These are phyloP conservation scores for Drosophila orena DNA, from an alignment of 1,140 invertebrate species.

Conservation along the genomic window DNA sequence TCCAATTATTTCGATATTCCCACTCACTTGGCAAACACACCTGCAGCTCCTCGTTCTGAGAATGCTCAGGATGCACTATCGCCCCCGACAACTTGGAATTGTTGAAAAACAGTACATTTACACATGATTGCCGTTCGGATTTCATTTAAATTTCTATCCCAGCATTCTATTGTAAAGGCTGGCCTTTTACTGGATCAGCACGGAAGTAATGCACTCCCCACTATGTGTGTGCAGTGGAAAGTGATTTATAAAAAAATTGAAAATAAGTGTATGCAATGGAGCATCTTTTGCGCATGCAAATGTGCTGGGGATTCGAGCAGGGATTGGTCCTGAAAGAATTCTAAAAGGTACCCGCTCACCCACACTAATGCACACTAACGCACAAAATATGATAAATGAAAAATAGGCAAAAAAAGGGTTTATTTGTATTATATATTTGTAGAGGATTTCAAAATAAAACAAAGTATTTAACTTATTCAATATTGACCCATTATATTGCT, in stretches of 20 bases:
- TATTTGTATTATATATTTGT: too few relatives aligned
- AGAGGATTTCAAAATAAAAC: not conserved
- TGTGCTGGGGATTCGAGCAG: constrained; percentile 26
- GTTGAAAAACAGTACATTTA: constrained; percentile 16
- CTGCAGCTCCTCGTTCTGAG: not conserved
- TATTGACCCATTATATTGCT: too few relatives aligned
- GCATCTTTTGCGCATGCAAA: constrained; percentile 71
- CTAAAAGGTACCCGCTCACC: constrained; percentile 49
- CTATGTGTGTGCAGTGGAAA: constrained; percentile 52
- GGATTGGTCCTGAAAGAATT: constrained; percentile 43
- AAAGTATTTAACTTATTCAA: too few relatives aligned
- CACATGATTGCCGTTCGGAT: constrained; percentile 7
- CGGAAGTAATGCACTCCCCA: constrained; percentile 18
- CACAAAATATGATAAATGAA: too few relatives aligned
- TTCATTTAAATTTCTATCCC: constrained; percentile 22
- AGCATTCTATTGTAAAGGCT: constrained; percentile 11
- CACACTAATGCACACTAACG: constrained; percentile 20
- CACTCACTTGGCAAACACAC: not conserved
- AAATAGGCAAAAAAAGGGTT: too few relatives aligned
- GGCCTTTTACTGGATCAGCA: constrained; percentile 25
- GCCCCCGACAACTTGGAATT: constrained; percentile 1
- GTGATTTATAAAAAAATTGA: constrained; percentile 60
- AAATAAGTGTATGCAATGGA: constrained; percentile 63
- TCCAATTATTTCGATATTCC: constrained; percentile 28
- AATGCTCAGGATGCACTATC: constrained; percentile 3